phyloP scores from a whole-genome alignment of 2,888 invertebrate genomes.

The Onchidella celtica region DNA sequence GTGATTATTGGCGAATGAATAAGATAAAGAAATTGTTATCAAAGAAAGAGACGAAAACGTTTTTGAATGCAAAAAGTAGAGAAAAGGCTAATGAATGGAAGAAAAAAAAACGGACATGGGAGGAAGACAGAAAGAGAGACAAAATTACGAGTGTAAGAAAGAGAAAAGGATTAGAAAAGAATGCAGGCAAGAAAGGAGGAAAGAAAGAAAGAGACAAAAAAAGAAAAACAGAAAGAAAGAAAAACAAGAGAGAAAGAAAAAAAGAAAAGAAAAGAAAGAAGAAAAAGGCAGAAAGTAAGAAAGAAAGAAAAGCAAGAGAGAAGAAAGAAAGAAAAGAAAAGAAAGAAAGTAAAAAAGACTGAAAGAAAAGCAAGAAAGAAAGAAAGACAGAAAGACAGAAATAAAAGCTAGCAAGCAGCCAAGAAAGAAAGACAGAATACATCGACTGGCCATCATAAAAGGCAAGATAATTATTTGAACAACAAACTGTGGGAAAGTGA shows the following conservation, averaged over 20 bases:
- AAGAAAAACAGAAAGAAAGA: neutral
- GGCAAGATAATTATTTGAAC: no score
- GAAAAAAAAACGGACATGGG: neutral
- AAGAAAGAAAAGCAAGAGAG: neutral
- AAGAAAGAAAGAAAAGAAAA: neutral
- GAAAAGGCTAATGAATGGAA: constrained; percentile 12
- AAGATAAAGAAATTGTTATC: no score
- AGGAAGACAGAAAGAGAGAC: constrained; percentile 3
- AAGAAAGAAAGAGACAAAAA: neutral
- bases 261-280: constrained; percentile 10
- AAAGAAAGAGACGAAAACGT: no score
- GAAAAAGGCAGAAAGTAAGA: neutral
- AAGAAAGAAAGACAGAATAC: constrained; percentile 6
- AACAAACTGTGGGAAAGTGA: no score
- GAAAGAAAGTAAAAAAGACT: neutral
- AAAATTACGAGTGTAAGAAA: neutral
- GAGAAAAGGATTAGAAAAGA: neutral
- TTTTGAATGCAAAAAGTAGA: constrained; percentile 7
- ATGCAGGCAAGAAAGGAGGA: neutral
- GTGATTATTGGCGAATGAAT: no score
- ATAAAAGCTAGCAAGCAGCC: neutral
- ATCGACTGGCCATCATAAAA: no score
- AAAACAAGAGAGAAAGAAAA: neutral
- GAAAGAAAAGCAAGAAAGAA: neutral
- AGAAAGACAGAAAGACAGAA: neutral